Evolutionary conservation across 1,140 invertebrate species (phyloP), one percentile per base, ranked within the genome.

Genomic region (Solenopsis fugax): DNA sequence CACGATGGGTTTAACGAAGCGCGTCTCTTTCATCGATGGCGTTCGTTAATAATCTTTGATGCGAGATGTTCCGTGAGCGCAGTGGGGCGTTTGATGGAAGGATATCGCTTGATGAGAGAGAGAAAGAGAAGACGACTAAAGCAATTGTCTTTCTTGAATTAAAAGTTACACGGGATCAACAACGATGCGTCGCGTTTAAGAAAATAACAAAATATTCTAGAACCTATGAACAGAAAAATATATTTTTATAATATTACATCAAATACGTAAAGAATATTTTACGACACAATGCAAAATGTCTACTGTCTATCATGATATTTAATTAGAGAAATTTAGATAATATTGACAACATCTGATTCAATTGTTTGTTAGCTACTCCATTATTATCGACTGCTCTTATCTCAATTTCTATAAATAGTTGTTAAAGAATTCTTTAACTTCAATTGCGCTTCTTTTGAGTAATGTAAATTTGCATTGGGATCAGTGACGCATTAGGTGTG

Each of bases 31-130:
- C 80, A 67, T 60, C 67, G 80, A 72, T 82, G 52, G 41, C 67
- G 78, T 84, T 84, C 69, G 80, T 84, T 84, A 84, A 84, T 84
- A 84, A 84, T 84, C 80, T 84, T 73, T 73, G 69, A 84, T 84
- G 67, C 54, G 80, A 84, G 54, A 84, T 62, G 69, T 73, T 75
- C 69, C 13, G 56, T 18, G 54, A 62, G 73, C 69, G 69, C 69
- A 60, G 29, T 13, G 24, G 24, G 18, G 29, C 48, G 21, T 84
- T 75, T 84, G 69, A 84, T 84, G 52, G 45, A 24, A 34, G 37
- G 9, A 48, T 84, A 60, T 84, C 69, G 24, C 50, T 73, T 18
- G 64, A 4, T 13, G 16, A 21, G 34, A 71, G 37, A 41, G n/a
- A 76, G 16, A 37, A 2, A 56, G 50, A 18, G 5, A 50, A 10